These are phyloP conservation scores for Campoplex capitator DNA, from an alignment of 2,888 invertebrate species.

Conservation along the genomic window DNA sequence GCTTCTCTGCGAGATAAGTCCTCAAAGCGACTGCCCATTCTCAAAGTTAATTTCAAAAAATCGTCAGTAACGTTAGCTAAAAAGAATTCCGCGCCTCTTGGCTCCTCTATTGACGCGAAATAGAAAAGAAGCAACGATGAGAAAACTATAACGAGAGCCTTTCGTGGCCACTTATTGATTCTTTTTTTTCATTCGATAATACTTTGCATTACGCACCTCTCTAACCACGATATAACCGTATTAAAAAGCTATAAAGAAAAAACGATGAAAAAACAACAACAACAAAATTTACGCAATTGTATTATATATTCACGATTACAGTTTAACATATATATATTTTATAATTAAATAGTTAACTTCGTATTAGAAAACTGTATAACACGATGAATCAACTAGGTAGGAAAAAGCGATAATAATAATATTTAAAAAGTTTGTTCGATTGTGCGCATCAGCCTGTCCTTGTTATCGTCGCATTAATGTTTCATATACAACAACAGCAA, in stretches of 20 bases:
- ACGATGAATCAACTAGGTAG: constrained; percentile 62
- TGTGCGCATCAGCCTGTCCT: constrained; percentile 66
- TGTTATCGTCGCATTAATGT: constrained; percentile 73
- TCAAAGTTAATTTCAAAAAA: constrained; percentile 72
- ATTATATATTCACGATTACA: constrained; percentile 77
- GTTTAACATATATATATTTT: constrained; percentile 77
- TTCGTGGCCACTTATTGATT: constrained; percentile 47
- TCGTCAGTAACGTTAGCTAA: constrained; percentile 18
- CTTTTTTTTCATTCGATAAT: constrained; percentile 54
- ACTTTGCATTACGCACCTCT: constrained; percentile 61
- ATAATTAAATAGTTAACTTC: constrained; percentile 77
- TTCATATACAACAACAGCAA: constrained; percentile 61
- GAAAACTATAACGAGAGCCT: constrained; percentile 42
- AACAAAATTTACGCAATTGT: constrained; percentile 74
- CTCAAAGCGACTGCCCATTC: constrained; percentile 74
- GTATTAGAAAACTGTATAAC: constrained; percentile 72
- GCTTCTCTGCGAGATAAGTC: constrained; percentile 69
- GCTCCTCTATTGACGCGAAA: constrained; percentile 67
- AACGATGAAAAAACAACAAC: constrained; percentile 22
- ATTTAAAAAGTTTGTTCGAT: constrained; percentile 62
- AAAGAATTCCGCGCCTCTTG: constrained; percentile 61
- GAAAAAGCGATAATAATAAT: constrained; percentile 62
- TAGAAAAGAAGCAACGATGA: constrained; percentile 79
- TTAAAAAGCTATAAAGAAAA: constrained; percentile 50
- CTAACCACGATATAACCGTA: constrained; percentile 56